A percentile compares a stretch with the other conserved stretches of the same genome.
phyloP scores from a whole-genome alignment of 2,797 vertebrate species.

The Oreochromis grahami region DNA sequence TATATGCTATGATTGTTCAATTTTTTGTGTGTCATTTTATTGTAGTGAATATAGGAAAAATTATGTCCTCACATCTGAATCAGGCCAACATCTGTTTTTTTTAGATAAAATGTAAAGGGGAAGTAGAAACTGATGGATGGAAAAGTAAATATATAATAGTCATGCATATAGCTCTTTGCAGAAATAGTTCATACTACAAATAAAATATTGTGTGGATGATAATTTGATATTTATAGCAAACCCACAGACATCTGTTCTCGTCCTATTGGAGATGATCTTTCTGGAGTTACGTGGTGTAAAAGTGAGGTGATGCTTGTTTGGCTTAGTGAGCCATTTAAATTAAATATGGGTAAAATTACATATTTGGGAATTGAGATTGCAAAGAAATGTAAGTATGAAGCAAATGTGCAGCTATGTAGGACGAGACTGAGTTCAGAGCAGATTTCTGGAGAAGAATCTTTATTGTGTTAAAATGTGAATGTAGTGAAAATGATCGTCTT shows the following conservation, averaged over 20 bases:
- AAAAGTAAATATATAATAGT: background rate
- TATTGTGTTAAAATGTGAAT: background rate
- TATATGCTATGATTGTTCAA: background rate
- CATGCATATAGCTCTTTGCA: background rate
- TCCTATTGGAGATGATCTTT: background rate
- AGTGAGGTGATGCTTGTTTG: background rate
- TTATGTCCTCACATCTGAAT: background rate
- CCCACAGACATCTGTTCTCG: background rate
- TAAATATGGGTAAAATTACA: background rate
- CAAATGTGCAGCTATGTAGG: background rate
- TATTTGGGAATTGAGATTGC: background rate
- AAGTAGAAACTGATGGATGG: background rate
- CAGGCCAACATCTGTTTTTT: background rate
- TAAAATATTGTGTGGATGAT: background rate
- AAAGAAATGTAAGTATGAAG: background rate
- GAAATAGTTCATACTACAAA: background rate
- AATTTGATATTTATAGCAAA: background rate
- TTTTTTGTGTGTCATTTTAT: background rate
- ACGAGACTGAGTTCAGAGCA: background rate
- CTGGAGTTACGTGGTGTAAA: background rate
- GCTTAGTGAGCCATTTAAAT: background rate
- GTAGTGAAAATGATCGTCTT: slow-evolving; percentile 12
- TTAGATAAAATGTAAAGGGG: background rate
- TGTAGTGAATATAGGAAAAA: background rate
- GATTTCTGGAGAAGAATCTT: slow-evolving; percentile 9